Evolutionary conservation across 2,113 vertebrate species (phyloP).

Genomic region (Nestor notabilis): DNA sequence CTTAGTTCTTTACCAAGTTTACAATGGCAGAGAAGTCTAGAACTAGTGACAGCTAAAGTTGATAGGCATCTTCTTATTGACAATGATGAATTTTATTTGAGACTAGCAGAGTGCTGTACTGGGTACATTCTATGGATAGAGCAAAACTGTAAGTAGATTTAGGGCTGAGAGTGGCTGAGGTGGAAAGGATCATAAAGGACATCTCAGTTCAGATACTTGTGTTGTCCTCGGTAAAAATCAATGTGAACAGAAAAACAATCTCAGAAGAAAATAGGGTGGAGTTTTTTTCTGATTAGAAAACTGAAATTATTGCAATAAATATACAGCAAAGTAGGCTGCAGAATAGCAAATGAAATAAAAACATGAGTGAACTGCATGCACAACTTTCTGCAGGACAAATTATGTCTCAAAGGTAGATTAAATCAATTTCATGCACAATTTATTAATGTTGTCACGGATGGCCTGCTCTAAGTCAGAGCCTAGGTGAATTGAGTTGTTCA

Average conservation of each 20-base stretch:
- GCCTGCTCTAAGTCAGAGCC: slow-evolving; percentile 34
- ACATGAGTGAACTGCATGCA: neutral
- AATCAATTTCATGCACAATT: slow-evolving; percentile 73
- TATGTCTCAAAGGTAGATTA: slow-evolving; percentile 56
- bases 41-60: neutral
- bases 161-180: neutral
- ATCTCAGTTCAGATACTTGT: neutral
- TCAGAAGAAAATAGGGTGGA: neutral
- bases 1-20: neutral
- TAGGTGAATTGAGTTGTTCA: slow-evolving; percentile 64
- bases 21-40: neutral
- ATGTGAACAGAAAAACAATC: neutral
- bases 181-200: neutral
- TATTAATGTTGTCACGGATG: slow-evolving; percentile 51
- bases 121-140: neutral
- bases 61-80: neutral
- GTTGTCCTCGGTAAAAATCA: neutral
- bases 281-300: neutral
- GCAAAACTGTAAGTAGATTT: neutral
- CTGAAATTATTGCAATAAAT: slow-evolving; percentile 14
- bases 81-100: neutral
- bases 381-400: slow-evolving; percentile 48
- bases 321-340: neutral
- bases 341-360: slow-evolving; percentile 38
- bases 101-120: neutral